Evolutionary conservation across 1,140 invertebrate genomes (phyloP), one percentile per base, ranked within the genome.

Genomic region (Chlorops oryzae): DNA sequence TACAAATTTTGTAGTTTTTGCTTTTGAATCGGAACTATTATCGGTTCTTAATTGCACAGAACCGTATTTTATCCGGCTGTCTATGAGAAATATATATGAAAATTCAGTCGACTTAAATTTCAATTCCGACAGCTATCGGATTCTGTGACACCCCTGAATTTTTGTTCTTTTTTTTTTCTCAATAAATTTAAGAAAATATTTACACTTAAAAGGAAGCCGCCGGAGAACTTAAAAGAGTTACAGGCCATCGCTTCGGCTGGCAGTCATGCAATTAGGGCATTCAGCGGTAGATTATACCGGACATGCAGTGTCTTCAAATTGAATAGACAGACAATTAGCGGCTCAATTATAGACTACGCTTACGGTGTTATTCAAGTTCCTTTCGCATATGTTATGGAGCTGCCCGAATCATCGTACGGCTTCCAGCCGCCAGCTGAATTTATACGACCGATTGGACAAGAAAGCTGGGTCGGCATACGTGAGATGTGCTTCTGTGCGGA

Each of bases 271-370:
- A 78, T 79, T 27, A 76, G 65, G 34, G 71, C 75, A 0, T 64
- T 74, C 57, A 78, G 74, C 52, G 77, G 77, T 9, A 73, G 77
- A 0, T 71, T 77, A 39, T 80, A 70, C 56, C 63, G 65, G 7
- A 61, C 58, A 10, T 65, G 69, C 0, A 68, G 60, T 37, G 69
- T 71, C 6, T 59, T 64, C 2, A 25, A 37, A 15, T 37, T 35
- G 15, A 68, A 54, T 12, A 63, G 76, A 70, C 79, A 82, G 47
- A 73, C 77, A 0, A 81, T 82, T 9, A 78, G 83, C 32, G 85
- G 85, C 2, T 81, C 80, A 2, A 82, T 81, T 48, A 80, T 85
- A 58, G 86, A 88, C 57, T 88, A 80, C 67, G 83, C 81, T 0
- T 83, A 80, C 55, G 82, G 79, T 1, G 75, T 73, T 0, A 69